Conservation (phyloP, 2,797 vertebrate species). For the Miichthys miiuy region DNA sequence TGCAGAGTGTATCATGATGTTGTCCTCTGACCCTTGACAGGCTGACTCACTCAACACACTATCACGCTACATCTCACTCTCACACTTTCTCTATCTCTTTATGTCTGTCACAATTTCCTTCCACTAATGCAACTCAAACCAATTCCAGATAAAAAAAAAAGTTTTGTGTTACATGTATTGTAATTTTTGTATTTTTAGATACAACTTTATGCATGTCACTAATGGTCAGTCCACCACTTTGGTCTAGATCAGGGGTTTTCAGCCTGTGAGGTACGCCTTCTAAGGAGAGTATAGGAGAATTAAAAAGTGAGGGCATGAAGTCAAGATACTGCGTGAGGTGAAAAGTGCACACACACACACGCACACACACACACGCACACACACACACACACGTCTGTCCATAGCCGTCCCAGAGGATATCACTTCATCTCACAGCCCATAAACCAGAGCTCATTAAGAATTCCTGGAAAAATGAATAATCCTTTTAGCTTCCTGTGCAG, state of each 20-base stretch:
- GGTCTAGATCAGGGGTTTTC: too few species aligned
- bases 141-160: too few species aligned
- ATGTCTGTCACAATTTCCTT: too few species aligned
- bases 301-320: too few species aligned
- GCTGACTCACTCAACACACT: neutral
- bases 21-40: neutral
- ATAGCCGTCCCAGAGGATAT: conserved; percentile 16
- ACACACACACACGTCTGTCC: neutral
- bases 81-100: neutral
- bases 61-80: neutral
- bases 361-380: conserved; percentile 6
- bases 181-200: too few species aligned
- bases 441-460: conserved; percentile 40
- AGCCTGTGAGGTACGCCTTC: too few species aligned
- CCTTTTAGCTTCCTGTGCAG: conserved; percentile 27
- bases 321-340: too few species aligned
- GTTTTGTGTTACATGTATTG: too few species aligned
- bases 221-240: too few species aligned
- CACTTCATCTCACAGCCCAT: conserved; percentile 39
- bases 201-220: too few species aligned
- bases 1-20: neutral
- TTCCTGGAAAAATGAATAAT: conserved; percentile 21
- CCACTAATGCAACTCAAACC: too few species aligned
- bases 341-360: neutral
- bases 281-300: too few species aligned